Evolutionary conservation across 2,888 invertebrate species (phyloP).

Genomic region (Volucella zonaria): DNA sequence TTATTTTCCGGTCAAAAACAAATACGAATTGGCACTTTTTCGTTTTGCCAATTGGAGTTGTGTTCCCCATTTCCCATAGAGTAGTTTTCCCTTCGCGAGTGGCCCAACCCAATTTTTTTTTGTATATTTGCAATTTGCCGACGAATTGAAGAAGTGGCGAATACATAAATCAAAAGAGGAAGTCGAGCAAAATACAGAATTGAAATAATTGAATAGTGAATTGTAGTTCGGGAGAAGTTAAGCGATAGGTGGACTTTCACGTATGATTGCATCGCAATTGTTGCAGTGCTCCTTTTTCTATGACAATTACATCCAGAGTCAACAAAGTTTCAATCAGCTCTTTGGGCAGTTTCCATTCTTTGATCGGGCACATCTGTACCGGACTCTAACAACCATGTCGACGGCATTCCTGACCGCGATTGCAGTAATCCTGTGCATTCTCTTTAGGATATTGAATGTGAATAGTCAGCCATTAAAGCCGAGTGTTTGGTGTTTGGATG

Average conservation of each 20-base stretch:
- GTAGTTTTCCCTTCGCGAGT: conserved; percentile 47
- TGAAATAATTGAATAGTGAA: not conserved
- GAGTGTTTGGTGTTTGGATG: conserved; percentile 89
- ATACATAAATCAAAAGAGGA: not conserved
- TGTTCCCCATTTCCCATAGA: not conserved
- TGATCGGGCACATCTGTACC: conserved; percentile 75
- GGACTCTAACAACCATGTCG: conserved; percentile 85
- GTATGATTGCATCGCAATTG: conserved; percentile 71
- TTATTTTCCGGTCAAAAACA: no score
- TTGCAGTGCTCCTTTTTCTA: conserved; percentile 75
- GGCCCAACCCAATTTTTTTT: conserved; percentile 50
- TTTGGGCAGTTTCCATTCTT: conserved; percentile 72
- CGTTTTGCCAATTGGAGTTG: not conserved
- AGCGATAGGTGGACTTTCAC: conserved; percentile 10
- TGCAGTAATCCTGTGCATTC: conserved; percentile 91
- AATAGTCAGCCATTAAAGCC: conserved; percentile 92
- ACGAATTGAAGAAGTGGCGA: not conserved
- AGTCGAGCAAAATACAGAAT: not conserved
- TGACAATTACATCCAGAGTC: conserved; percentile 75
- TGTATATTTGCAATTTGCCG: conserved; percentile 8
- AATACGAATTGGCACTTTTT: not conserved
- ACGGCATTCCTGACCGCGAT: conserved; percentile 91
- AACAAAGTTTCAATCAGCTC: conserved; percentile 72
- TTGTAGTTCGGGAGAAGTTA: not conserved
- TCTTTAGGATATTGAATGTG: conserved; percentile 92